phyloP scores from a whole-genome alignment of 2,888 invertebrate genomes.

The Diogma glabrata region DNA sequence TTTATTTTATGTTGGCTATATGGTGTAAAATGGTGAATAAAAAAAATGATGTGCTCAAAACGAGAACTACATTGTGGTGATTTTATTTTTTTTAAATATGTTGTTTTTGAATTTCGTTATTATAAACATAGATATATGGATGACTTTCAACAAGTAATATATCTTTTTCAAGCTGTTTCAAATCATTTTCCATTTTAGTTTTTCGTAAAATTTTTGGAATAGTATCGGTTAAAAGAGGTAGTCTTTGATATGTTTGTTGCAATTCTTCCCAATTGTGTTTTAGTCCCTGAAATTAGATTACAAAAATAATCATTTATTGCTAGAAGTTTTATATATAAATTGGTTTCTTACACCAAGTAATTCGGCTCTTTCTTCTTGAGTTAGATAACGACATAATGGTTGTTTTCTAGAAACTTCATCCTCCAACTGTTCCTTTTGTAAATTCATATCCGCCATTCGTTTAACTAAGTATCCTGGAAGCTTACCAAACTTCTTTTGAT shows the following conservation, averaged over 20 bases:
- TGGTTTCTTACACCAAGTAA: conserved; percentile 42
- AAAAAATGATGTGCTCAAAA: too few relatives aligned
- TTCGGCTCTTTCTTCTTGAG: conserved; percentile 46
- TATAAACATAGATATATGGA: conserved; percentile 61
- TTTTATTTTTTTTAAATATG: not conserved
- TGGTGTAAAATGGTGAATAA: too few relatives aligned
- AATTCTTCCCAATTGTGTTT: conserved; percentile 71
- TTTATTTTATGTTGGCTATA: too few relatives aligned
- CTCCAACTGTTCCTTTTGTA: conserved; percentile 20
- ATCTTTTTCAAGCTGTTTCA: conserved; percentile 74
- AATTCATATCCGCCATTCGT: conserved; percentile 27
- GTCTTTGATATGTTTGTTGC: conserved; percentile 65
- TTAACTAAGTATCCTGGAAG: conserved; percentile 54
- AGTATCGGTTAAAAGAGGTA: conserved; percentile 81
- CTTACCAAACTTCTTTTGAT: conserved; percentile 55
- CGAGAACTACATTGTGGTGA: not conserved
- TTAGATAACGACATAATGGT: conserved; percentile 29
- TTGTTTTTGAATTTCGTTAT: not conserved
- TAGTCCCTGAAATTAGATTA: conserved; percentile 41
- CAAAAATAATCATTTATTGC: conserved; percentile 9
- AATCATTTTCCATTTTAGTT: conserved; percentile 62
- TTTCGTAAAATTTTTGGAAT: conserved; percentile 70
- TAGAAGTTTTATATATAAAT: not conserved
- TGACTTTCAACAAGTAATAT: conserved; percentile 72
- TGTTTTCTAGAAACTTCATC: conserved; percentile 18